These are phyloP conservation scores for Pseudoatta argentina DNA, from an alignment of 1,140 invertebrate genomes.

Conservation along the genomic window DNA sequence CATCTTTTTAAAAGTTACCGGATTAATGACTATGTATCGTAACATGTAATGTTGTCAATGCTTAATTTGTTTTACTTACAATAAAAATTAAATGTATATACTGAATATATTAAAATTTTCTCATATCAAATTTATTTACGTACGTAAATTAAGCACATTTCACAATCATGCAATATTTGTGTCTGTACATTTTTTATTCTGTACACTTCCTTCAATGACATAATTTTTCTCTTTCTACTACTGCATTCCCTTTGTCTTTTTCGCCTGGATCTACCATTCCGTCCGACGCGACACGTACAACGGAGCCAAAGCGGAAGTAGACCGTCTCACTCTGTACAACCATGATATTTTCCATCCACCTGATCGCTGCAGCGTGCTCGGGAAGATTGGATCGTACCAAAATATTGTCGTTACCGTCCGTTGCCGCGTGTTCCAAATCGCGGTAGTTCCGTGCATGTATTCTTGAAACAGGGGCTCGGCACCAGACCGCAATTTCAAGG, in stretches of 20 bases:
- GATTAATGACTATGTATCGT: neutral
- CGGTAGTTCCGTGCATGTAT: constrained; percentile 46
- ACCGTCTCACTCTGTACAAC: constrained; percentile 51
- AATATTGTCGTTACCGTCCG: constrained; percentile 74
- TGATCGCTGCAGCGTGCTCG: constrained; percentile 67
- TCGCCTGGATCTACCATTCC: neutral
- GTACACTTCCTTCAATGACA: neutral
- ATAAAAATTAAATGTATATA: neutral
- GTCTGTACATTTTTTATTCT: neutral
- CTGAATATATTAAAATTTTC: neutral
- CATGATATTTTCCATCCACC: constrained; percentile 73
- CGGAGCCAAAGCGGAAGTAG: constrained; percentile 21
- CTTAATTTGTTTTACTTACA: neutral
- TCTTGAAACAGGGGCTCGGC: constrained; percentile 37
- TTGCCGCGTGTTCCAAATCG: constrained; percentile 70
- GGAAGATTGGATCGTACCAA: constrained; percentile 73
- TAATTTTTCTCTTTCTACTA: constrained; percentile 17
- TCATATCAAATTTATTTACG: neutral
- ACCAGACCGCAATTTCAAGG: constrained; percentile 65
- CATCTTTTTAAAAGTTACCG: neutral
- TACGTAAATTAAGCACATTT: neutral
- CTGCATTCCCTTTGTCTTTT: neutral
- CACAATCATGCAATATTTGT: neutral
- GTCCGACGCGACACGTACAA: constrained; percentile 24
- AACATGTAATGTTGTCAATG: neutral